Evolutionary conservation across 2,797 vertebrate genomes (phyloP).

Genomic region (Smutsia temminckii): DNA sequence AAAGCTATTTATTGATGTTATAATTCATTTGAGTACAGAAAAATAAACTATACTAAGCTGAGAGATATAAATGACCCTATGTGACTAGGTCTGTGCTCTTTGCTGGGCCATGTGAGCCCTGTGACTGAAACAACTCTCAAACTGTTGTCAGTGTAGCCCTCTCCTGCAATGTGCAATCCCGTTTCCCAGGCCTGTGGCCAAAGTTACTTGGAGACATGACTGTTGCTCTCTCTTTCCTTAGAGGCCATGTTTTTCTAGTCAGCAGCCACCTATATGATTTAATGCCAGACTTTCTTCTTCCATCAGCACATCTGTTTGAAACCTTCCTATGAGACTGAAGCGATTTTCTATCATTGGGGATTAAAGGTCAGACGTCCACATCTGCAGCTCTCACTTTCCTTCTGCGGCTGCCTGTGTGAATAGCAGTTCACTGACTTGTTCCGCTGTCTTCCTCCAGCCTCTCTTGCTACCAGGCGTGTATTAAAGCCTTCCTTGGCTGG

Average conservation of each 20-base stretch:
- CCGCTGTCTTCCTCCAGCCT: not conserved
- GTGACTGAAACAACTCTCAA: not conserved
- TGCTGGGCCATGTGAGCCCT: not conserved
- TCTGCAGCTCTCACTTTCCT: not conserved
- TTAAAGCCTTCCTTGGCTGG: not conserved
- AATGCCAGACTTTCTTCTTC: constrained; percentile 53
- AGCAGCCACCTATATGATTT: constrained; percentile 46
- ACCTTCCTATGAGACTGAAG: constrained; percentile 40
- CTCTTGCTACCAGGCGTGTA: not conserved
- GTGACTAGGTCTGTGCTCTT: not conserved
- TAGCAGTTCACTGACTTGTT: not conserved
- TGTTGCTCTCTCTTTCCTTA: constrained; percentile 44
- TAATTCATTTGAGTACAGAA: not conserved
- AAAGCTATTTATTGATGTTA: not conserved
- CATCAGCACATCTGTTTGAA: constrained; percentile 61
- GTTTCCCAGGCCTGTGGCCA: not conserved
- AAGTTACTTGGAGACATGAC: constrained; percentile 36
- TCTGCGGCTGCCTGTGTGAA: constrained; percentile 20
- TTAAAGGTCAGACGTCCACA: constrained; percentile 64
- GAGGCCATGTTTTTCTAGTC: constrained; percentile 49
- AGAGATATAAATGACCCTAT: not conserved
- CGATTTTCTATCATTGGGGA: constrained; percentile 63
- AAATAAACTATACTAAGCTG: not conserved
- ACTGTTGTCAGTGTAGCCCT: not conserved
- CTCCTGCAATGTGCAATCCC: not conserved